Evolutionary conservation across 2,113 vertebrate genomes (phyloP), one percentile per base, ranked within the genome.

Genomic region (Lamprotornis superbus): DNA sequence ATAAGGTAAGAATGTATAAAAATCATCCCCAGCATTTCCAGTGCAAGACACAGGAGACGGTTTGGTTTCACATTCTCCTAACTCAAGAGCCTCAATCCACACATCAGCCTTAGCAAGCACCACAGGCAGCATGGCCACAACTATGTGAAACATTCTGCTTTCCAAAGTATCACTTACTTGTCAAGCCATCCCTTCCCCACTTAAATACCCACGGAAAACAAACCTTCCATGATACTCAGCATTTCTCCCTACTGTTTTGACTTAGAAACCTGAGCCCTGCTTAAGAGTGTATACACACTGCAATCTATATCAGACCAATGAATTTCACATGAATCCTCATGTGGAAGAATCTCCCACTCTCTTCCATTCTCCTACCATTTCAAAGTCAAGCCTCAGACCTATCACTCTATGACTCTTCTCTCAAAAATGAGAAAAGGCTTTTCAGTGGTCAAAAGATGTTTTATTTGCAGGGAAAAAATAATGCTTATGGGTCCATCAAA

Each of bases 61-160:
- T 68, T 78, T 20, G 23, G 39, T 77, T 87, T 80, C 33, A 77
- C 44, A 53, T 67, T 91, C 47, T 90, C 42, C 42, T 81, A 83
- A 70, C 13, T 17, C 64, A 88, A 91, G 63, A 83, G 39, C 46
- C 87, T 84, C 65, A 59, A 59, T 90, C 74, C 85, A 65, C 59
- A 65, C 3, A 11, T 23, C 27, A 85, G 57, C 33, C 70, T 61
- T 39, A 81, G 31, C 4, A 6, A 84, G 42, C 0, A 0, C 37
- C 30, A 35, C 3, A 2, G 65, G 40, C 78, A 80, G 67, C 0
- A 0, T 2, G 2, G 57, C 79, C 90, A 90, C 90, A 90, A 57
- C 35, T 83, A 90, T 81, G 90, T n/a, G 28, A 93, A 94, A 56
- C 88, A 94, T 86, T 71, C 85, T 63, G 12, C 75, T 83, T 88